These are phyloP conservation scores for Smittia aterrima DNA, from an alignment of 2,888 invertebrate species.

Conservation along the genomic window DNA sequence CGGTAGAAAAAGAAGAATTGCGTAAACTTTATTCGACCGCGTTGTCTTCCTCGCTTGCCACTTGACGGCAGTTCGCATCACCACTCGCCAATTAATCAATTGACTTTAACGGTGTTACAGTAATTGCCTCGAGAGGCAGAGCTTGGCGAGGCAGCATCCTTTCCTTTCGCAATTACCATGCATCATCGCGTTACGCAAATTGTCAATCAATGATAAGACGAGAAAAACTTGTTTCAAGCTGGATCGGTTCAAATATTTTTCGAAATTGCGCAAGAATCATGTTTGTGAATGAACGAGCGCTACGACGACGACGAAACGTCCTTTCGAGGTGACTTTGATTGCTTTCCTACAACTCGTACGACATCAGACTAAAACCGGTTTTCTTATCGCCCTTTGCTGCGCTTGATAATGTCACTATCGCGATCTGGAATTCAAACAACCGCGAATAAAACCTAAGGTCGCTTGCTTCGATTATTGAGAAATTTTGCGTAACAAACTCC, in stretches of 20 bases:
- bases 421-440: neutral
- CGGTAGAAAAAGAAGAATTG: too few relatives aligned
- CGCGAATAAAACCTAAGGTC: constrained; percentile 8
- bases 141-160: constrained; percentile 10
- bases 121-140: neutral
- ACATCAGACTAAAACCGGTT: constrained; percentile 9
- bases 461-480: constrained; percentile 4
- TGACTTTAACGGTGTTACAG: constrained; percentile 15
- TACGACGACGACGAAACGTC: neutral
- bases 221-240: constrained; percentile 1
- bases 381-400: constrained; percentile 1
- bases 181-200: constrained; percentile 30
- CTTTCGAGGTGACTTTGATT: constrained; percentile 1
- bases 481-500: neutral
- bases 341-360: neutral
- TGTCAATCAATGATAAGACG: constrained; percentile 18
- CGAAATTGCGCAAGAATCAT: constrained; percentile 5
- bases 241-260: neutral
- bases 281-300: neutral
- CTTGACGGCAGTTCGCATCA: neutral
- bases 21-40: neutral
- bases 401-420: neutral
- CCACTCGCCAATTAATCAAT: constrained; percentile 17
- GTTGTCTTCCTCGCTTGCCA: neutral
- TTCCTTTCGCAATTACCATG: constrained; percentile 25